phyloP scores from a whole-genome alignment of 2,888 invertebrate species.

The Nowickia ferox region DNA sequence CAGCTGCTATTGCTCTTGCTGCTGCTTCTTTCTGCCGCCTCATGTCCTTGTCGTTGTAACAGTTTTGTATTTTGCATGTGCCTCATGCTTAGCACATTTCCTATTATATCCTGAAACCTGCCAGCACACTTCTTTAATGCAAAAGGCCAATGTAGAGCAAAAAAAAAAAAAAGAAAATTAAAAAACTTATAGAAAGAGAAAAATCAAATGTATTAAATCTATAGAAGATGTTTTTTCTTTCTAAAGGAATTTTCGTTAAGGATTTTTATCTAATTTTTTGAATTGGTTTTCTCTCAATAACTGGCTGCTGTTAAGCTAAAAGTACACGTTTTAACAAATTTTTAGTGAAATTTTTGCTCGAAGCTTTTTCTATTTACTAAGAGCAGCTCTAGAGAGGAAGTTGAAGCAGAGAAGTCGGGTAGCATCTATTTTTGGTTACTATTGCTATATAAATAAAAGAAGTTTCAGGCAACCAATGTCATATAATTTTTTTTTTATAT shows the following conservation, averaged over 20 bases:
- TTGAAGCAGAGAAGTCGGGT: no score
- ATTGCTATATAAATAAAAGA: no score
- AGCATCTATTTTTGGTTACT: no score
- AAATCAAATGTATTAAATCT: constrained; percentile 39
- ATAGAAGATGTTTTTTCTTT: constrained; percentile 34
- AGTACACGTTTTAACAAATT: not conserved
- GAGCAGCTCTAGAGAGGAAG: no score
- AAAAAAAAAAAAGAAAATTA: not conserved
- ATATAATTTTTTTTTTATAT: no score
- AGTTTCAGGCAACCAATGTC: no score
- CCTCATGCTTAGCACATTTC: constrained; percentile 44
- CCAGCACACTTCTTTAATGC: constrained; percentile 32
- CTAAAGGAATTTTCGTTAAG: constrained; percentile 25
- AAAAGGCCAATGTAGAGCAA: constrained; percentile 55
- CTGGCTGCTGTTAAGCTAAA: constrained; percentile 1
- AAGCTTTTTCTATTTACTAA: not conserved
- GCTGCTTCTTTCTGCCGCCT: not conserved
- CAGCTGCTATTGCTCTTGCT: constrained; percentile 27
- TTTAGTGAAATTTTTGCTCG: not conserved
- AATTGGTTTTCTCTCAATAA: not conserved
- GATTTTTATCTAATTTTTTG: not conserved
- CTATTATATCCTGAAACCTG: constrained; percentile 35
- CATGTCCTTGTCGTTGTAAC: constrained; percentile 42
- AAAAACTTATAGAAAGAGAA: not conserved
- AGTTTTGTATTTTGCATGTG: constrained; percentile 45